Conservation (phyloP, 1,140 invertebrate genomes). For the Aphis gossypii region DNA sequence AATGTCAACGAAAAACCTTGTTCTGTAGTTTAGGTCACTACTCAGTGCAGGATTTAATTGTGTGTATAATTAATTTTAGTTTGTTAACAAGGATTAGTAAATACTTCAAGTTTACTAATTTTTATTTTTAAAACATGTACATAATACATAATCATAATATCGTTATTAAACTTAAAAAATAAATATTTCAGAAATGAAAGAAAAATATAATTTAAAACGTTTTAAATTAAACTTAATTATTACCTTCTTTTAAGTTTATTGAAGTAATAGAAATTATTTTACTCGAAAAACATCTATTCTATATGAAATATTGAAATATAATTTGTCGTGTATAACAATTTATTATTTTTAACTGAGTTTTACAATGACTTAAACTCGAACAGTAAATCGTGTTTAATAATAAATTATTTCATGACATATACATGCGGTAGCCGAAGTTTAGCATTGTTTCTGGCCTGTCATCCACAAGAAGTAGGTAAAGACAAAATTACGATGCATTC, state of each 20-base stretch:
- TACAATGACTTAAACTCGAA: background rate
- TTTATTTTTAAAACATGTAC: background rate
- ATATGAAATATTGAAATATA: background rate
- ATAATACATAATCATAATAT: background rate
- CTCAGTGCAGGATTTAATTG: too few relatives aligned
- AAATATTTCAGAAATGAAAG: background rate
- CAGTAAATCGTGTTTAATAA: background rate
- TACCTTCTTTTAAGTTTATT: background rate
- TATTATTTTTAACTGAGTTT: background rate
- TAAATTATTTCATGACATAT: background rate
- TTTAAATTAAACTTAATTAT: background rate
- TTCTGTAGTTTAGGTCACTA: too few relatives aligned
- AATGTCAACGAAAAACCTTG: too few relatives aligned
- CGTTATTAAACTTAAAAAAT: background rate
- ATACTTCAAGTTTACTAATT: too few relatives aligned
- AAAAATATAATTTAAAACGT: background rate
- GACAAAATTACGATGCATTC: conserved; percentile 13
- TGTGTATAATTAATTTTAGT: too few relatives aligned
- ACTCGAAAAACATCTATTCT: background rate
- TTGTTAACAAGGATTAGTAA: too few relatives aligned
- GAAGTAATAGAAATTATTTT: background rate
- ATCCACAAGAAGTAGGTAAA: background rate
- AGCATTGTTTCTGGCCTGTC: conserved; percentile 1
- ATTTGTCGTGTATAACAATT: background rate
- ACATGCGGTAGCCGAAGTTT: background rate